Percentiles rank a stretch among this genome's conserved stretches.
These are phyloP conservation scores for Agrilus biguttatus DNA, from an alignment of 2,888 invertebrate species.

Conservation along the genomic window DNA sequence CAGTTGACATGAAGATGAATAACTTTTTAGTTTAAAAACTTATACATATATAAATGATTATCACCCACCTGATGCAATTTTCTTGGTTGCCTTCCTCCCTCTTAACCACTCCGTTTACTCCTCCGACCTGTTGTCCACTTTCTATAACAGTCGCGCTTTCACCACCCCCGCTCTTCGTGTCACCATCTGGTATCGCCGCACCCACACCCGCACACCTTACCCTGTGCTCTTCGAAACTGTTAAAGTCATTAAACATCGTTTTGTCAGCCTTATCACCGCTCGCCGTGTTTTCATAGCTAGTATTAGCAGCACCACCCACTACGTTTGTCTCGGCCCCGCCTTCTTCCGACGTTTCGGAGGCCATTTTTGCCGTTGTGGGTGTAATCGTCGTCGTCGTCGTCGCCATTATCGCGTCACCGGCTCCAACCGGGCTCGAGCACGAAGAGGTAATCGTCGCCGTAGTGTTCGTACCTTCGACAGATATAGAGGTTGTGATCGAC, in stretches of 20 bases:
- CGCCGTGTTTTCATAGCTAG: background rate
- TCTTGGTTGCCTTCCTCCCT: too few species aligned
- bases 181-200: slow-evolving; percentile 4
- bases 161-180: slow-evolving; percentile 5
- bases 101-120: too few species aligned
- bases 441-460: slow-evolving; percentile 14
- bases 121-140: too few species aligned
- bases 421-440: too few species aligned
- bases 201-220: background rate
- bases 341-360: slow-evolving; percentile 14
- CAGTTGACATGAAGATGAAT: too few species aligned
- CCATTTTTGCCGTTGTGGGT: slow-evolving; percentile 3
- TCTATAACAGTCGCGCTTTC: too few species aligned
- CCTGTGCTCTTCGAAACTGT: background rate
- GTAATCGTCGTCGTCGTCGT: slow-evolving; percentile 14
- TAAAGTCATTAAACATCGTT: background rate
- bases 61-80: too few species aligned
- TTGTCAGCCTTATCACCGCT: background rate
- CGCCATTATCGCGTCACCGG: background rate
- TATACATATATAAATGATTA: too few species aligned
- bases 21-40: too few species aligned
- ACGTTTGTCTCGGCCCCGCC: slow-evolving; percentile 10
- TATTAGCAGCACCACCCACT: background rate
- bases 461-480: slow-evolving; percentile 4
- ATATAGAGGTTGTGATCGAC: slow-evolving; percentile 5